These are phyloP conservation scores for Ormyrus labotus DNA, from an alignment of 2,888 invertebrate genomes.

Conservation along the genomic window DNA sequence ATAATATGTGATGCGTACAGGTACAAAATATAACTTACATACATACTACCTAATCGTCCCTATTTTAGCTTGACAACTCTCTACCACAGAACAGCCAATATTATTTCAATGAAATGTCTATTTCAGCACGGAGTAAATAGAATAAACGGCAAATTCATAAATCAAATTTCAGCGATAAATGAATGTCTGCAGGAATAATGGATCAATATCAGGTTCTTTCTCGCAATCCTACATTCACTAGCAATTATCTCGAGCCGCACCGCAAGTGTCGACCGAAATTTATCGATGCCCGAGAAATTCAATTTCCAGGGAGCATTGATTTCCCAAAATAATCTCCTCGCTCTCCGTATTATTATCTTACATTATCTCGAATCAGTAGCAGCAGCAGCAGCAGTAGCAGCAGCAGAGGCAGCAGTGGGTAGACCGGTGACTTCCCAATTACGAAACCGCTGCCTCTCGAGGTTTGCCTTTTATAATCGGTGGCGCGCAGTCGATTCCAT, in stretches of 20 bases:
- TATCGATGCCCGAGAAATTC: constrained; percentile 7
- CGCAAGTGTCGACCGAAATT: neutral
- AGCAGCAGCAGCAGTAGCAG: neutral
- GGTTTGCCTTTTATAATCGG: constrained; percentile 5
- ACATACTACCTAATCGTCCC: too few relatives aligned
- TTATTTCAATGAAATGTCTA: too few relatives aligned
- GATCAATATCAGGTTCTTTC: constrained; percentile 6
- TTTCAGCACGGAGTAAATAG: too few relatives aligned
- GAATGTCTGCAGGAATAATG: neutral
- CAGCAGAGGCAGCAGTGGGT: neutral
- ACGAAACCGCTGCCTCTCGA: neutral
- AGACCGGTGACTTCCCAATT: neutral
- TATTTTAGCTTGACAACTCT: too few relatives aligned
- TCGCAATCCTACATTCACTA: neutral
- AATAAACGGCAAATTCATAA: too few relatives aligned
- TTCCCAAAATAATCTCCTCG: neutral
- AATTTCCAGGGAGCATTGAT: neutral
- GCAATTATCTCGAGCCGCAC: neutral
- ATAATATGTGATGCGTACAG: too few relatives aligned
- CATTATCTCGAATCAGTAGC: constrained; percentile 7
- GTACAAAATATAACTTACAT: too few relatives aligned
- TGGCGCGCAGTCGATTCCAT: constrained; percentile 29
- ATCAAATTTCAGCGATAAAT: too few relatives aligned
- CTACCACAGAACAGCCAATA: too few relatives aligned
- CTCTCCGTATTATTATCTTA: constrained; percentile 1